Evolutionary conservation across 2,113 vertebrate genomes (phyloP), one percentile per base, ranked within the genome.

Genomic region (Marmota flaviventris): DNA sequence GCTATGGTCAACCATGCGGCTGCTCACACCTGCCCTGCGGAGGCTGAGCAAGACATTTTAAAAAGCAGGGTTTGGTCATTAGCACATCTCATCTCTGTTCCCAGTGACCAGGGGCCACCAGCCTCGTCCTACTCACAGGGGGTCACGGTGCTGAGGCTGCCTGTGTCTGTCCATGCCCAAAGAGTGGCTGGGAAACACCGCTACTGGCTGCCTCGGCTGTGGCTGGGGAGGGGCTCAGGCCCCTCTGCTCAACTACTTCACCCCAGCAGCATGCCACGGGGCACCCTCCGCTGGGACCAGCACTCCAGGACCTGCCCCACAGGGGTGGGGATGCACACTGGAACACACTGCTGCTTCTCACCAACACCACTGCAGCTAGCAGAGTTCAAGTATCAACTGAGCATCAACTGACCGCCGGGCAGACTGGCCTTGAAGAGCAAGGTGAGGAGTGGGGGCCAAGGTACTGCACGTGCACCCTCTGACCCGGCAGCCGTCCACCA

Each of bases 381-480:
- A 45, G 45, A 45, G 45, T 8, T 45, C 45, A 45, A 45, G 7
- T 45, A 45, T 8, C 45, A 45, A 45, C 45, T 45, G 42, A 45
- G 42, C 42, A 45, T 45, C 42, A 1, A 45, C 27, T 34, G 37
- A 18, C 37, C 2, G 1, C 0, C 1, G 6, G 39, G 37, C 42
- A n/a, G 32, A 32, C 42, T 25, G 58, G 48, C 78, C 3, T 0
- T 8, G 0, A 17, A 11, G 22, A 2, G 5, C 85, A 10, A 0
- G 39, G 10, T 0, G 4, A 20, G 8, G 34, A 42, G 39, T 8
- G 34, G 18, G 14, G 18, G 5, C 20, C 51, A 32, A 72, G 32
- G 48, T 5, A 58, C 79, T 24, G 17, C 1, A 0, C 29, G 7
- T 7, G 34, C 8, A 53, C 45, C n/a, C 56, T 56, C 48, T 24